These are phyloP conservation scores for Nemotelus nigrinus DNA, from an alignment of 2,888 invertebrate genomes.

Conservation along the genomic window DNA sequence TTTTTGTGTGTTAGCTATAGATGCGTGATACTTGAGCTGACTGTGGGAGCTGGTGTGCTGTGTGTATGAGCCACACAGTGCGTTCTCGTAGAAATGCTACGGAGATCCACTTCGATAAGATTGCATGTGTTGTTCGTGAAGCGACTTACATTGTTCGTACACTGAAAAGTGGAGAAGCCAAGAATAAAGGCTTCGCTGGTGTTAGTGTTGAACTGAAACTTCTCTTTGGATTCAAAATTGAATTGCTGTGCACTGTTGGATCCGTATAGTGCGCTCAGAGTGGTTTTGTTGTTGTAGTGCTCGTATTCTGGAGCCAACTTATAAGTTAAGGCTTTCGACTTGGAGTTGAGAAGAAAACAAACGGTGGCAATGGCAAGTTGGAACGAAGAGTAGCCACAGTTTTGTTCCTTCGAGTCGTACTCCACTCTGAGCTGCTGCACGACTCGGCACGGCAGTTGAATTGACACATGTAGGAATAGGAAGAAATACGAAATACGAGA, in stretches of 20 bases:
- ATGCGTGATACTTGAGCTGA: not conserved
- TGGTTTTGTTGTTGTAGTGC: not conserved
- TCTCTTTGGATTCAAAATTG: slow-evolving; percentile 35
- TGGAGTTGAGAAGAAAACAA: slow-evolving; percentile 43
- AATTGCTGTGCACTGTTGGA: slow-evolving; percentile 18
- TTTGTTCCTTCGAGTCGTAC: slow-evolving; percentile 27
- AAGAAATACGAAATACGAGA: slow-evolving; percentile 50
- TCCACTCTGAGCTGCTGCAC: not conserved
- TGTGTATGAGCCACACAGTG: slow-evolving; percentile 2
- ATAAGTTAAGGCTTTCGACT: slow-evolving; percentile 32
- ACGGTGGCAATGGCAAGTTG: slow-evolving; percentile 17
- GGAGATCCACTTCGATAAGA: slow-evolving; percentile 4
- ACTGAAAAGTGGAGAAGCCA: not conserved
- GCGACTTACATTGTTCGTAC: not conserved
- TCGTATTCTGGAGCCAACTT: slow-evolving; percentile 28
- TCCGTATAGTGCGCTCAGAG: slow-evolving; percentile 1
- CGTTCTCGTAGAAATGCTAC: not conserved
- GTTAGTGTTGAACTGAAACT: slow-evolving; percentile 11
- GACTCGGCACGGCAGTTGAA: slow-evolving; percentile 7
- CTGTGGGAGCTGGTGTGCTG: slow-evolving; percentile 24
- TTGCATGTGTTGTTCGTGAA: not conserved
- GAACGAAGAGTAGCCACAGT: slow-evolving; percentile 36
- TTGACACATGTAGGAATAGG: slow-evolving; percentile 48
- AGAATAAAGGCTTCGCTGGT: slow-evolving; percentile 9
- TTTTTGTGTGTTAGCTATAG: not conserved